Conservation (phyloP, 2,797 vertebrate species). For the Otolemur crassicaudatus region DNA sequence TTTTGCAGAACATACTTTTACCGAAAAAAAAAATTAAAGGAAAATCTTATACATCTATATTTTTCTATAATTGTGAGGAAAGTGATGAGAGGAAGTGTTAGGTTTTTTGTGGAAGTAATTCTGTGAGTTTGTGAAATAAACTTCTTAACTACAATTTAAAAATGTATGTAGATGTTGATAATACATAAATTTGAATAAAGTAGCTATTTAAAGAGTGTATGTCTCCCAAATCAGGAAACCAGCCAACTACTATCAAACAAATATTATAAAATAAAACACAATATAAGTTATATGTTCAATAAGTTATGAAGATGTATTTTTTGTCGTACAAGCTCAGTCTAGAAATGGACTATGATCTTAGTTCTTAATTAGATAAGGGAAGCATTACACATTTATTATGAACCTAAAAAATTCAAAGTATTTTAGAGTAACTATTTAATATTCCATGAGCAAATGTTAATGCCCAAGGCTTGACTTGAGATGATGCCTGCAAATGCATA, state of each 20-base stretch:
- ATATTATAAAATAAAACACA: neutral
- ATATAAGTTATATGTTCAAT: slow-evolving; percentile 3
- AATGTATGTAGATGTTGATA: neutral
- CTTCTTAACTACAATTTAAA: neutral
- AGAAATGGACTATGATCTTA: neutral
- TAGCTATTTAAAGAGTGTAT: neutral
- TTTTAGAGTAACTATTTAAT: neutral
- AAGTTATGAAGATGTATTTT: neutral
- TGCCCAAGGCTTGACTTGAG: neutral
- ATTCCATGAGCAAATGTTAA: neutral
- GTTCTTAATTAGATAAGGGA: neutral
- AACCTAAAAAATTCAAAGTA: neutral
- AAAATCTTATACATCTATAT: neutral
- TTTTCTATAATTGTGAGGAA: neutral
- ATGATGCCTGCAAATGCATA: neutral
- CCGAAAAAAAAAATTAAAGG: neutral
- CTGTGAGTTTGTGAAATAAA: neutral
- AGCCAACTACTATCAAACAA: neutral
- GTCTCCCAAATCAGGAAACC: neutral
- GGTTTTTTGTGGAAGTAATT: neutral
- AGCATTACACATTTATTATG: neutral
- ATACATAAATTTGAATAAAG: neutral
- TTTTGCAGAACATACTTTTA: slow-evolving; percentile 6
- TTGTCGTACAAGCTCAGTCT: neutral
- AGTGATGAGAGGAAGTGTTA: neutral